A percentile compares a stretch with the other conserved stretches of the same genome.
These are phyloP conservation scores for Ephialtes manifestator DNA, from an alignment of 2,888 invertebrate species.

Conservation along the genomic window DNA sequence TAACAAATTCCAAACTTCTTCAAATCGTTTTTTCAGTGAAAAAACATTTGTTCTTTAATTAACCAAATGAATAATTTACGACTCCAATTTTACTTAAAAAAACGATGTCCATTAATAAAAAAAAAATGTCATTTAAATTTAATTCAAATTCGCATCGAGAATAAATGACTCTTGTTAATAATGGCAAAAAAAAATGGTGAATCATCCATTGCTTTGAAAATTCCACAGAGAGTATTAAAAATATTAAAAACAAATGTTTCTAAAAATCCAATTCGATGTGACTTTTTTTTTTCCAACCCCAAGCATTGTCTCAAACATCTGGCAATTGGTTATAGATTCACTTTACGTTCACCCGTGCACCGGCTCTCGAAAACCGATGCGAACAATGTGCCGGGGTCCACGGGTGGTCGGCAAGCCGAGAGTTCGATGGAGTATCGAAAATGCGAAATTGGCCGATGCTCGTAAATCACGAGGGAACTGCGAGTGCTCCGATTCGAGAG, in stretches of 20 bases:
- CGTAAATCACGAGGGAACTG: slow-evolving; percentile 75
- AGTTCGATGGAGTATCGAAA: slow-evolving; percentile 73
- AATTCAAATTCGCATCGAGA: too few relatives aligned
- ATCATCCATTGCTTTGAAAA: too few relatives aligned
- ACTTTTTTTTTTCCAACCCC: background rate
- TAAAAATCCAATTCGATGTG: background rate
- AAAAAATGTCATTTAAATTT: too few relatives aligned
- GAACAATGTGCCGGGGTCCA: slow-evolving; percentile 20
- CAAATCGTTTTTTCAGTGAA: too few relatives aligned
- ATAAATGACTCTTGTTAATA: too few relatives aligned
- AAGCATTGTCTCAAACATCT: slow-evolving; percentile 27
- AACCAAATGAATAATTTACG: too few relatives aligned
- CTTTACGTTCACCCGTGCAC: slow-evolving; percentile 24
- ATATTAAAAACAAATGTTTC: background rate
- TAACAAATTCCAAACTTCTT: too few relatives aligned
- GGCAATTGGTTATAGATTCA: slow-evolving; percentile 44
- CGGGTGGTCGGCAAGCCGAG: slow-evolving; percentile 46
- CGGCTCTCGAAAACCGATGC: slow-evolving; percentile 30
- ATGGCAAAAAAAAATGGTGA: too few relatives aligned
- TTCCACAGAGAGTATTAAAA: background rate
- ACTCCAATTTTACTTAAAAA: too few relatives aligned
- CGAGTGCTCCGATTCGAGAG: slow-evolving; percentile 52
- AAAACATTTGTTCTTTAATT: too few relatives aligned
- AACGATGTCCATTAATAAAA: too few relatives aligned
- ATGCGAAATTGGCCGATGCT: slow-evolving; percentile 76